Conservation (phyloP, 2,113 vertebrate species). For the Asarcornis scutulata region DNA sequence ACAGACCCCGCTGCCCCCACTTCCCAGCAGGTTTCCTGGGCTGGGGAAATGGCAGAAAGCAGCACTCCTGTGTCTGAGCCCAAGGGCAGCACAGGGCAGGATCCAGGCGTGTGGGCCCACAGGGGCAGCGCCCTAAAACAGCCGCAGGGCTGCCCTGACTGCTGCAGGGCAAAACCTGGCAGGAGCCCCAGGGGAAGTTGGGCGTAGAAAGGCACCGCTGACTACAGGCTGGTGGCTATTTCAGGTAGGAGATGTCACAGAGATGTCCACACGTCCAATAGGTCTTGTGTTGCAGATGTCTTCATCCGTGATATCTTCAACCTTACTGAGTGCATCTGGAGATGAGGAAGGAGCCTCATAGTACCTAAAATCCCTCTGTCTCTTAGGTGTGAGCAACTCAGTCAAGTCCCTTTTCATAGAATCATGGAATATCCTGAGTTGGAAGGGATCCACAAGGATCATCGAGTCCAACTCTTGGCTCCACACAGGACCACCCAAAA, state of each 20-base stretch:
- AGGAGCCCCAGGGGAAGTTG: background rate
- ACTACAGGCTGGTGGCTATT: fast-evolving
- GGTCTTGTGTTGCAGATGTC: background rate
- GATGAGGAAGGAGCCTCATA: no score
- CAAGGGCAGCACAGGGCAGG: background rate
- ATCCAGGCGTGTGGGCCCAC: fast-evolving
- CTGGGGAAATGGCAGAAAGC: fast-evolving
- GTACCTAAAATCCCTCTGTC: background rate
- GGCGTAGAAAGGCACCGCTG: fast-evolving
- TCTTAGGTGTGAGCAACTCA: background rate
- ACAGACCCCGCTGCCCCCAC: fast-evolving
- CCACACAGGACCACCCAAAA: no score
- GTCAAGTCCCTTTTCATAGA: background rate
- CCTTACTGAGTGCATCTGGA: fast-evolving
- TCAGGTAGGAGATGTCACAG: background rate
- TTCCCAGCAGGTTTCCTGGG: background rate
- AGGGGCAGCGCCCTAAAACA: background rate
- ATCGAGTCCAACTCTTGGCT: no score
- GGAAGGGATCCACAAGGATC: background rate
- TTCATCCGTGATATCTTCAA: background rate
- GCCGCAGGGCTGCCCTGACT: background rate
- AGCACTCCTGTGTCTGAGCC: fast-evolving
- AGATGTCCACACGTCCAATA: background rate
- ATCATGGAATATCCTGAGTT: background rate
- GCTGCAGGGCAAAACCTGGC: background rate